Evolutionary conservation across 1,140 invertebrate genomes (phyloP).

Genomic region (Anastatus disparis): DNA sequence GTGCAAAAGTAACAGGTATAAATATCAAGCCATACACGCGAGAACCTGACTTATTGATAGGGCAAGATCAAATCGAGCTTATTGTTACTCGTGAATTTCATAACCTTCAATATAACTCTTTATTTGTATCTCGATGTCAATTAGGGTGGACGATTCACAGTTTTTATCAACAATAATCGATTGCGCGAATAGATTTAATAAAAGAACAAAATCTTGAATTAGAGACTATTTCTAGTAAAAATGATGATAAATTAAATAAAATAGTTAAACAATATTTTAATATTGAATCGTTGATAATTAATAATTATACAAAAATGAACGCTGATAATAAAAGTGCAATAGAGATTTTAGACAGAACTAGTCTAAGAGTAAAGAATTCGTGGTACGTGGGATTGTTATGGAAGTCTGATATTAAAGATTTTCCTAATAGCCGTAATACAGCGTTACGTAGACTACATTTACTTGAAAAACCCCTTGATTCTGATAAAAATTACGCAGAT

Average conservation of each 20-base stretch:
- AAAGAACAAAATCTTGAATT: background rate
- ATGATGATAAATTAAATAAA: too few relatives aligned
- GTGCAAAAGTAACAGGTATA: background rate
- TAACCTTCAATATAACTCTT: too few relatives aligned
- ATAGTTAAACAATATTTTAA: background rate
- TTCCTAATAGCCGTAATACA: background rate
- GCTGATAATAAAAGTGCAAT: background rate
- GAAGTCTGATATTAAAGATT: background rate
- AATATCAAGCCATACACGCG: too few relatives aligned
- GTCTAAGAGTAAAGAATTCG: background rate
- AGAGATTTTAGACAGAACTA: conserved; percentile 4
- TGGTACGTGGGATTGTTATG: background rate
- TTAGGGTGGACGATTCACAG: background rate
- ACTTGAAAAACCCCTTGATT: too few relatives aligned
- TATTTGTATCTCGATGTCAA: too few relatives aligned
- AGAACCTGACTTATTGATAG: too few relatives aligned
- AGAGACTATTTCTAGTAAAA: background rate
- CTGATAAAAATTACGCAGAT: background rate
- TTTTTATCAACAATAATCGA: too few relatives aligned
- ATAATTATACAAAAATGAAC: background rate
- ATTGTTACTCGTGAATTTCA: background rate
- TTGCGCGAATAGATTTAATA: too few relatives aligned
- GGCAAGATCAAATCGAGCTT: too few relatives aligned
- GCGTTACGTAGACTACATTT: background rate
- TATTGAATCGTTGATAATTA: background rate